Percentiles rank a stretch among this genome's conserved stretches.
phyloP scores from a whole-genome alignment of 92 coral and sea anemone genomes.

The Umimayanthus chanpuru region DNA sequence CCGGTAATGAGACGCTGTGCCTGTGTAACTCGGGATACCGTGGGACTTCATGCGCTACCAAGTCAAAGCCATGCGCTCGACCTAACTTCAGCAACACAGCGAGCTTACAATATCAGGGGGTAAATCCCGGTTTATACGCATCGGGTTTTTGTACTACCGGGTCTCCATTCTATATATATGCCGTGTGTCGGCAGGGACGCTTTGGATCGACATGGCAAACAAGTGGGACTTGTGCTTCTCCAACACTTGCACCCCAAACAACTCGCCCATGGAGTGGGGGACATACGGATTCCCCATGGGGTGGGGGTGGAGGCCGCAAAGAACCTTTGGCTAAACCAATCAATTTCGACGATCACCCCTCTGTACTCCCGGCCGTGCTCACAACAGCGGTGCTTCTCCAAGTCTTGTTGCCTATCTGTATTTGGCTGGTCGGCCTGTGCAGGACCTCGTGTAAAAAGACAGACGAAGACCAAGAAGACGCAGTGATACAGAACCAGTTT shows the following conservation, averaged over 20 bases:
- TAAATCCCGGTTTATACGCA: conserved; percentile 54
- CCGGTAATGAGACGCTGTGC: conserved; percentile 84
- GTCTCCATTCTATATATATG: conserved; percentile 53
- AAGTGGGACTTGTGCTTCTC: conserved; percentile 35
- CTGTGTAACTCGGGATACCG: conserved; percentile 58
- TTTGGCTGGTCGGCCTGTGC: conserved; percentile 56
- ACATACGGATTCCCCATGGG: too few species aligned
- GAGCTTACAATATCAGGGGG: conserved; percentile 26
- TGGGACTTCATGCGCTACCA: conserved; percentile 54
- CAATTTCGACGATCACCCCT: conserved; percentile 69
- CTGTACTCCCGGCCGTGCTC: conserved; percentile 60
- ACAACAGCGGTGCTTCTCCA: conserved; percentile 58
- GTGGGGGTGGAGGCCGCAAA: conserved; percentile 17
- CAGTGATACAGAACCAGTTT: conserved; percentile 50
- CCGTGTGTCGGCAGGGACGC: conserved; percentile 50
- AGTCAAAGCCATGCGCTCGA: conserved; percentile 46
- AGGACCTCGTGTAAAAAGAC: conserved; percentile 48
- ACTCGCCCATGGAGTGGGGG: too few species aligned
- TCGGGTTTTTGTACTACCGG: conserved; percentile 56
- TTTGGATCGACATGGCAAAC: conserved; percentile 14
- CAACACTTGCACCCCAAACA: neutral
- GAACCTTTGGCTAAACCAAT: conserved; percentile 20
- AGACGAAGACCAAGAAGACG: conserved; percentile 59
- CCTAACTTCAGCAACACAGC: conserved; percentile 34
- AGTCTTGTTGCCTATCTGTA: conserved; percentile 50